A percentile compares a stretch with the other conserved stretches of the same genome.
Evolutionary conservation across 2,888 invertebrate species (phyloP).

Genomic region (Dermolepida albohirtum): DNA sequence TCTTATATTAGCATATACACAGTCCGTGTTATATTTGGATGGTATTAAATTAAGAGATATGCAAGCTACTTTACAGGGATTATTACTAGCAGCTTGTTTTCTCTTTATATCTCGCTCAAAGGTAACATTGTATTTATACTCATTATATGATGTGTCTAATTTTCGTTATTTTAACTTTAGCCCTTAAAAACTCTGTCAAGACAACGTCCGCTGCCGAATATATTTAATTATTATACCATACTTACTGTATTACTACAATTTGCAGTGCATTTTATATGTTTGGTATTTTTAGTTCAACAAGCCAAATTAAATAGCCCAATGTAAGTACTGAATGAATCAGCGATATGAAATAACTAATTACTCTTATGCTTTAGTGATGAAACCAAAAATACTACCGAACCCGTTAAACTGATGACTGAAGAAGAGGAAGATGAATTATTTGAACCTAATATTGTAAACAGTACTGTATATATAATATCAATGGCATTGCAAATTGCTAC

Average conservation of each 20-base stretch:
- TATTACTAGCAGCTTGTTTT: conserved; percentile 96
- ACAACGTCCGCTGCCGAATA: conserved; percentile 96
- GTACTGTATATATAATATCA: conserved; percentile 98
- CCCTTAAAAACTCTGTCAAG: conserved; percentile 93
- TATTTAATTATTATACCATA: conserved; percentile 98
- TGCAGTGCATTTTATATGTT: conserved; percentile 90
- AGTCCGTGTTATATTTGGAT: conserved; percentile 97
- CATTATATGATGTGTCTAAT: background rate
- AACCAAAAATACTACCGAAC: conserved; percentile 42
- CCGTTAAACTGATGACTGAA: conserved; percentile 55
- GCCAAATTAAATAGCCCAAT: conserved; percentile 75
- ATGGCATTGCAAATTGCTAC: conserved; percentile 98
- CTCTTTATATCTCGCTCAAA: conserved; percentile 98
- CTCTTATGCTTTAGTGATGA: conserved; percentile 40
- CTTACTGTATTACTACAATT: conserved; percentile 96
- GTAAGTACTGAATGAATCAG: conserved; percentile 33
- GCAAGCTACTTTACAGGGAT: conserved; percentile 97
- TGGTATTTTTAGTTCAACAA: conserved; percentile 89
- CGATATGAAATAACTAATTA: background rate
- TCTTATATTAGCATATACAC: conserved; percentile 96
- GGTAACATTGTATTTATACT: conserved; percentile 67
- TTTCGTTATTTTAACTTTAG: conserved; percentile 65
- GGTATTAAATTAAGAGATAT: conserved; percentile 98
- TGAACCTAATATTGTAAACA: conserved; percentile 94
- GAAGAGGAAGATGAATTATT: conserved; percentile 87